These are phyloP conservation scores for Dendropsophus ebraccatus DNA, from an alignment of 2,113 vertebrate genomes.

Conservation along the genomic window DNA sequence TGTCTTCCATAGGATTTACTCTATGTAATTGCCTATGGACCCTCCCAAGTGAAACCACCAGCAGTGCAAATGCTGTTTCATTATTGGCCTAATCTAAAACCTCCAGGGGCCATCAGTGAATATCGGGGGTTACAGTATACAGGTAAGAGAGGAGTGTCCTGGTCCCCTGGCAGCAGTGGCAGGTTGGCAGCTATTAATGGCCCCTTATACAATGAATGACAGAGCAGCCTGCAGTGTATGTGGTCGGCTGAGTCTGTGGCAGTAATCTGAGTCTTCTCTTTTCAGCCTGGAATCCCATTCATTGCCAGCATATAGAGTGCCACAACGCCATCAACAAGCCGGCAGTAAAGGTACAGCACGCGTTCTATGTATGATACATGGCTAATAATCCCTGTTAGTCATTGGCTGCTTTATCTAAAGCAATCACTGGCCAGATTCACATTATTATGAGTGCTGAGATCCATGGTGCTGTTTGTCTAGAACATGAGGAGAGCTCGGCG, in stretches of 20 bases:
- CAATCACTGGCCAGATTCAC: no score
- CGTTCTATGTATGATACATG: conserved; percentile 6
- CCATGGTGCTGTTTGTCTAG: no score
- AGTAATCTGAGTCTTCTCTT: background rate
- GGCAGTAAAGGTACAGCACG: conserved; percentile 91
- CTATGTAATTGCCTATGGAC: conserved; percentile 97
- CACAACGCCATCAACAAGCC: conserved; percentile 99
- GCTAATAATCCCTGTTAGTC: no score
- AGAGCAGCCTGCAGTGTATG: background rate
- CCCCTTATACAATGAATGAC: no score
- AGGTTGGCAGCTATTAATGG: no score
- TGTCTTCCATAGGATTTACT: conserved; percentile 87
- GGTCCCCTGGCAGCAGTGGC: no score
- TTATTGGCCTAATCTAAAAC: conserved; percentile 98
- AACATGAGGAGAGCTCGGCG: no score
- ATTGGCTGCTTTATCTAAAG: no score
- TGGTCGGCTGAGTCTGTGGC: background rate
- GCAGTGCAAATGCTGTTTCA: conserved; percentile 99
- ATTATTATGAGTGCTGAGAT: no score
- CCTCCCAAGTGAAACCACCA: conserved; percentile 97
- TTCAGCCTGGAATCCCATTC: conserved; percentile 98
- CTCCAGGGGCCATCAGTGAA: conserved; percentile 97
- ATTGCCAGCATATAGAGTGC: conserved; percentile 98
- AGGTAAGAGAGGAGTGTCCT: conserved; percentile 74
- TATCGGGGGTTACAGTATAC: conserved; percentile 98